phyloP scores from a whole-genome alignment of 2,888 invertebrate genomes.

The Periphyllus acericola region DNA sequence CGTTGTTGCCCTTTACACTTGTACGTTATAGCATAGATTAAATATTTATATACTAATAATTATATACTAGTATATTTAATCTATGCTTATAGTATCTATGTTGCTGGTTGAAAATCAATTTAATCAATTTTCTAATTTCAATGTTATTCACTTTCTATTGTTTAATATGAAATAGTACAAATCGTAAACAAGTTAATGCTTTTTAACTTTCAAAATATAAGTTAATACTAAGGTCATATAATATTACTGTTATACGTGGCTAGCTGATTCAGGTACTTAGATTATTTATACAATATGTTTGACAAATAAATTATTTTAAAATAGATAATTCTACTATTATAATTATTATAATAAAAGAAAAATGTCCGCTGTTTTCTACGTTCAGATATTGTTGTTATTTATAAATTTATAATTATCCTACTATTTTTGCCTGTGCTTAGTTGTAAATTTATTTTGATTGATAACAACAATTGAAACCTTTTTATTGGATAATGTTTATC shows the following conservation, averaged over 20 bases:
- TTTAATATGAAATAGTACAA: not conserved
- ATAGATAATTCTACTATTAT: not conserved
- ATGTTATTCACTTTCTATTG: not conserved
- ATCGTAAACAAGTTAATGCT: not conserved
- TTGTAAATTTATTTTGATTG: not conserved
- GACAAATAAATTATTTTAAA: not conserved
- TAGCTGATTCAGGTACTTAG: conserved; percentile 21
- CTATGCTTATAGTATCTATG: conserved; percentile 16
- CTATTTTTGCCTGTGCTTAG: not conserved
- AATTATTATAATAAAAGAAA: not conserved
- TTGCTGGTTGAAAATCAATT: conserved; percentile 31
- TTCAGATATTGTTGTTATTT: not conserved
- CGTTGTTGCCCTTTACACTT: conserved; percentile 29
- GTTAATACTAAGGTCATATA: conserved; percentile 1
- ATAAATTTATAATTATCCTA: not conserved
- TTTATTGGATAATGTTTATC: not conserved
- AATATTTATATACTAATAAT: no score
- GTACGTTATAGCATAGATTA: no score
- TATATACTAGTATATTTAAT: no score
- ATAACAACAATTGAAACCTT: not conserved
- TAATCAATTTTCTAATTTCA: not conserved
- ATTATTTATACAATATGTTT: not conserved
- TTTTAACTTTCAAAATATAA: not conserved
- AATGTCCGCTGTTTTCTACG: not conserved
- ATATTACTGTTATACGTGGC: not conserved